These are phyloP conservation scores for Caenorhabditis briggsae DNA, from an alignment of 1,140 invertebrate species.

Conservation along the genomic window DNA sequence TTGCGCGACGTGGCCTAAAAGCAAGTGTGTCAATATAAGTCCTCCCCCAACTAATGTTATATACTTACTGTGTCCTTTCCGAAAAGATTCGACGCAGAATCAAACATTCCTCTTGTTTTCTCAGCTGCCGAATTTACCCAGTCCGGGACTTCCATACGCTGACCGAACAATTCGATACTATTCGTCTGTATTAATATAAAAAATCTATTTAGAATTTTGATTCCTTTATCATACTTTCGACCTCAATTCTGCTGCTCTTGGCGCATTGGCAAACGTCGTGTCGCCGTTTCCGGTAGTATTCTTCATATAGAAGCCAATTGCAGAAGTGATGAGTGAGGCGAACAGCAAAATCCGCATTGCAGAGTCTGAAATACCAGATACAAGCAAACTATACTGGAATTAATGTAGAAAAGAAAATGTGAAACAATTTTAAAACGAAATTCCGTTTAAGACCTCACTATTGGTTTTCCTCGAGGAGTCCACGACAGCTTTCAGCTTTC, in stretches of 20 bases:
- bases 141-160: background rate
- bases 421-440: too few relatives aligned
- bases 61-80: conserved; percentile 39
- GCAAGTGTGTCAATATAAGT: background rate
- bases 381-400: too few relatives aligned
- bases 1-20: conserved; percentile 35
- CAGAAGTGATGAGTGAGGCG: background rate
- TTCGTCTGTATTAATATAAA: background rate
- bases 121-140: conserved; percentile 46
- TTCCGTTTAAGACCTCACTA: too few relatives aligned
- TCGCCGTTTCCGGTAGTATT: background rate
- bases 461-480: too few relatives aligned
- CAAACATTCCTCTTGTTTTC: conserved; percentile 51
- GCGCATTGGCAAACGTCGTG: background rate
- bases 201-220: background rate
- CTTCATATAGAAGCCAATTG: background rate
- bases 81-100: conserved; percentile 5
- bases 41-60: background rate
- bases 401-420: too few relatives aligned
- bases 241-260: background rate
- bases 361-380: too few relatives aligned
- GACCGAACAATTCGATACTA: conserved; percentile 52
- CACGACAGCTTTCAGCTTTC: too few relatives aligned
- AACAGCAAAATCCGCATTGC: background rate
- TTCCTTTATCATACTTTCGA: background rate